Percentiles rank a stretch among this genome's conserved stretches.
Evolutionary conservation across 2,113 vertebrate species (phyloP).

Genomic region (Ovibos moschatus): DNA sequence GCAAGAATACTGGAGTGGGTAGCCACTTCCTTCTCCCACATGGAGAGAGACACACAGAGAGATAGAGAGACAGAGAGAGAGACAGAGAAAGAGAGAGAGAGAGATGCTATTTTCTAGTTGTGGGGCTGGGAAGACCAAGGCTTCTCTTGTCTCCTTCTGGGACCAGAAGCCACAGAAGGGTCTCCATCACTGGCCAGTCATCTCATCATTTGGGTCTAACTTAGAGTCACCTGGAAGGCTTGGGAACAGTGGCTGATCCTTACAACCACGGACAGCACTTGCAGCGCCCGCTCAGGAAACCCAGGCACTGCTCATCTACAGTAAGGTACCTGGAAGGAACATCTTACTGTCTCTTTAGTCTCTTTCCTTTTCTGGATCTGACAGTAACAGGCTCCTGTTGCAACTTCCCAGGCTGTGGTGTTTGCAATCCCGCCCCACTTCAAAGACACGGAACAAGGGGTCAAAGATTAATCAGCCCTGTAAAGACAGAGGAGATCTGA

Average conservation of each 20-base stretch:
- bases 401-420: too few species aligned
- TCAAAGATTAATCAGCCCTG: too few species aligned
- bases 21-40: neutral
- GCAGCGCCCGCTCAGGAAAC: neutral
- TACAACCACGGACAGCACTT: accelerated
- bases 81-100: neutral
- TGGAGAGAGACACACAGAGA: neutral
- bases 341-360: neutral
- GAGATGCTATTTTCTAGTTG: neutral
- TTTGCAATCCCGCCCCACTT: too few species aligned
- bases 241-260: accelerated
- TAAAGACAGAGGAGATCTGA: neutral
- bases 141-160: neutral
- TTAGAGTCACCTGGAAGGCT: accelerated
- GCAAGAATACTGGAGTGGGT: neutral
- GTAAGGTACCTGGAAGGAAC: accelerated
- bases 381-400: accelerated
- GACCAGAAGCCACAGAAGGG: neutral
- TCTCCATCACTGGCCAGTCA: neutral
- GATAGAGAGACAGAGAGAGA: neutral
- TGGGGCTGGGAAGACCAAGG: neutral
- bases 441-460: neutral
- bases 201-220: accelerated
- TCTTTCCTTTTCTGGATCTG: accelerated
- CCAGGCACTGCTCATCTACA: neutral